Conservation (phyloP, 2,797 vertebrate genomes). For the Myotis findleyi region DNA sequence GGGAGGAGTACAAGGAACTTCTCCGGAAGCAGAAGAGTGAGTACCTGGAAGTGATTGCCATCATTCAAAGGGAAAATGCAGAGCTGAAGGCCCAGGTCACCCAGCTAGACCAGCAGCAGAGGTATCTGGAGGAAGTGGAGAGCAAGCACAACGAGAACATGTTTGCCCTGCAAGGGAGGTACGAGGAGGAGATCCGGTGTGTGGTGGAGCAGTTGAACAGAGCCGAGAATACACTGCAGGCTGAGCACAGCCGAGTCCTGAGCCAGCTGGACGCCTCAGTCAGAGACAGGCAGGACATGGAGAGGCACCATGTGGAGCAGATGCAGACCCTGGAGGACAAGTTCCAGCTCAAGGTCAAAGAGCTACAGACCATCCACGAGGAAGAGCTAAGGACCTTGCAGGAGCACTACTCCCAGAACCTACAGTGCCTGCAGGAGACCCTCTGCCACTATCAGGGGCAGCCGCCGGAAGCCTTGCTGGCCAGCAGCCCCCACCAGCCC, state of each 20-base stretch:
- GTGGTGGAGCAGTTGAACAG: slow-evolving; percentile 88
- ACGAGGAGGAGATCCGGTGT: slow-evolving; percentile 89
- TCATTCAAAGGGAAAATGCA: slow-evolving; percentile 92
- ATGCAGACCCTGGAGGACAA: slow-evolving; percentile 92
- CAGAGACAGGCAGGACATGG: slow-evolving; percentile 90
- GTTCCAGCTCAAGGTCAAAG: slow-evolving; percentile 91
- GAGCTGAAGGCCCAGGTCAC: slow-evolving; percentile 90
- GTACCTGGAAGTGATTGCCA: slow-evolving; percentile 88
- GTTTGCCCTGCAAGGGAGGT: slow-evolving; percentile 89
- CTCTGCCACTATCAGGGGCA: slow-evolving; percentile 83
- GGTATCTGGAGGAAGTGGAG: slow-evolving; percentile 88
- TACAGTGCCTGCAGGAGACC: slow-evolving; percentile 88
- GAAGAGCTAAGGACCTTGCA: slow-evolving; percentile 93
- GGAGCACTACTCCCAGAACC: slow-evolving; percentile 90
- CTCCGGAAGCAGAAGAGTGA: slow-evolving; percentile 91
- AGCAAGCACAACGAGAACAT: slow-evolving; percentile 88
- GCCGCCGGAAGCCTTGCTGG: slow-evolving; percentile 22
- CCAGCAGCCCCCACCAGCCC: background rate
- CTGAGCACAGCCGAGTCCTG: slow-evolving; percentile 88
- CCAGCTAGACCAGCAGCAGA: slow-evolving; percentile 88
- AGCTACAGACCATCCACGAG: slow-evolving; percentile 91
- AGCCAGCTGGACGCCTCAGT: slow-evolving; percentile 90
- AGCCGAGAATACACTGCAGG: slow-evolving; percentile 90
- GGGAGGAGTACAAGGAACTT: slow-evolving; percentile 91
- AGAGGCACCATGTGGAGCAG: slow-evolving; percentile 90